A percentile compares a stretch with the other conserved stretches of the same genome.
Evolutionary conservation across 2,888 invertebrate genomes (phyloP).

Genomic region (Anaspis maculata): DNA sequence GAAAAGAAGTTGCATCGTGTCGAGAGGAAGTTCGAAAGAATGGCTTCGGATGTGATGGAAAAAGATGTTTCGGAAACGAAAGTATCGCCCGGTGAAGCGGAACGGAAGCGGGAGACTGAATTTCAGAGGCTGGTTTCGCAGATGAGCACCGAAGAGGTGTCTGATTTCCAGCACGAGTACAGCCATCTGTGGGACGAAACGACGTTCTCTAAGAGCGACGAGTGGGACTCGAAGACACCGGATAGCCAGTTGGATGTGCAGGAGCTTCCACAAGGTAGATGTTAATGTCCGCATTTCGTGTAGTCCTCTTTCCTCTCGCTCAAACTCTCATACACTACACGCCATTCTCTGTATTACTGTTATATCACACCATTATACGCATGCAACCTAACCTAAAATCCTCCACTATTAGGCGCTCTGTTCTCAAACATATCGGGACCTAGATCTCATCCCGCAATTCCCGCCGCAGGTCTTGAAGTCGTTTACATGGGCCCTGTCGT

Average conservation of each 20-base stretch:
- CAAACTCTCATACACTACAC: conserved; percentile 17
- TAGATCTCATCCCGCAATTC: conserved; percentile 7
- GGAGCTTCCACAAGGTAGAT: conserved; percentile 44
- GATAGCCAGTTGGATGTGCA: conserved; percentile 41
- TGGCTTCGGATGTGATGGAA: conserved; percentile 44
- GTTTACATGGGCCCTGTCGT: conserved; percentile 43
- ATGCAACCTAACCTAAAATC: conserved; percentile 11
- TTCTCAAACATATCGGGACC: conserved; percentile 38
- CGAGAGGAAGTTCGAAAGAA: conserved; percentile 45
- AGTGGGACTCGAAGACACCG: conserved; percentile 41
- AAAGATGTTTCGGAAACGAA: conserved; percentile 33
- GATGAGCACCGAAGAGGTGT: conserved; percentile 45
- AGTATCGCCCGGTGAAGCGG: conserved; percentile 36
- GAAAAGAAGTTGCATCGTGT: conserved; percentile 42
- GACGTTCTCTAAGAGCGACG: conserved; percentile 40
- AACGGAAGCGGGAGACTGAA: conserved; percentile 37
- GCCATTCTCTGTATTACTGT: conserved; percentile 12
- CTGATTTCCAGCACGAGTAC: conserved; percentile 44
- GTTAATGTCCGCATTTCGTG: conserved; percentile 29
- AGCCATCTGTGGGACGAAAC: conserved; percentile 44
- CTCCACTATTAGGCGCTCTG: conserved; percentile 2
- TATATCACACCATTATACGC: conserved; percentile 6
- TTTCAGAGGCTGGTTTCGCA: conserved; percentile 45
- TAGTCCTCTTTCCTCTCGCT: background rate
- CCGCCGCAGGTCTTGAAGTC: conserved; percentile 39